A percentile compares a stretch with the other conserved stretches of the same genome.
Conservation (phyloP, 2,888 invertebrate genomes). For the Entomobrya proxima region DNA sequence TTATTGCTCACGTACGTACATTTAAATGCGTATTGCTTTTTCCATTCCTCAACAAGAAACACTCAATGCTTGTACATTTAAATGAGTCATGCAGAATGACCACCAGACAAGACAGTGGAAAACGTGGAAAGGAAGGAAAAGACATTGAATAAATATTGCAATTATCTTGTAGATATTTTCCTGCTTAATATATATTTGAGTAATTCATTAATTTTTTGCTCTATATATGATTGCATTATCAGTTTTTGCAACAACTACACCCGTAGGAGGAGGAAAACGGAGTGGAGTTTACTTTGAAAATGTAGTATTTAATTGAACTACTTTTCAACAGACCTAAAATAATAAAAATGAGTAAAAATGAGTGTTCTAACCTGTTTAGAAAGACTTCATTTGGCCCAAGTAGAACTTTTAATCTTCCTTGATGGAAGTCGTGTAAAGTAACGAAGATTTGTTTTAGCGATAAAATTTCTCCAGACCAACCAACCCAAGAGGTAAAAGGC, state of each 20-base stretch:
- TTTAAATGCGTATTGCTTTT: not conserved
- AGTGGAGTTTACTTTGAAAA: too few relatives aligned
- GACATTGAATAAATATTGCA: not conserved
- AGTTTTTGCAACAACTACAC: too few relatives aligned
- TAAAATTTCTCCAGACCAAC: conserved; percentile 53
- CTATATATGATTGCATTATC: too few relatives aligned
- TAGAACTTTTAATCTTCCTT: not conserved
- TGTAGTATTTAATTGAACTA: too few relatives aligned
- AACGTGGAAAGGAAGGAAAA: not conserved
- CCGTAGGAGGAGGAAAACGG: too few relatives aligned
- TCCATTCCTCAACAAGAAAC: too few relatives aligned
- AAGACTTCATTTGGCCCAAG: conserved; percentile 16
- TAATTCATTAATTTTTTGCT: too few relatives aligned
- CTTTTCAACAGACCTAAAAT: too few relatives aligned
- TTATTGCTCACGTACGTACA: not conserved
- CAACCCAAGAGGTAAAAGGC: conserved; percentile 54
- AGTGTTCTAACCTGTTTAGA: not conserved
- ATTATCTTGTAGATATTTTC: not conserved
- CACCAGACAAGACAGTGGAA: not conserved
- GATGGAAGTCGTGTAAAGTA: not conserved
- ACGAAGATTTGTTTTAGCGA: not conserved
- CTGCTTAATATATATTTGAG: too few relatives aligned
- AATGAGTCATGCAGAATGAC: not conserved
- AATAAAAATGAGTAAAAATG: not conserved
- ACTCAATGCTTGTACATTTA: not conserved